These are phyloP conservation scores for Notothenia coriiceps DNA, from an alignment of 2,113 vertebrate genomes.

Conservation along the genomic window DNA sequence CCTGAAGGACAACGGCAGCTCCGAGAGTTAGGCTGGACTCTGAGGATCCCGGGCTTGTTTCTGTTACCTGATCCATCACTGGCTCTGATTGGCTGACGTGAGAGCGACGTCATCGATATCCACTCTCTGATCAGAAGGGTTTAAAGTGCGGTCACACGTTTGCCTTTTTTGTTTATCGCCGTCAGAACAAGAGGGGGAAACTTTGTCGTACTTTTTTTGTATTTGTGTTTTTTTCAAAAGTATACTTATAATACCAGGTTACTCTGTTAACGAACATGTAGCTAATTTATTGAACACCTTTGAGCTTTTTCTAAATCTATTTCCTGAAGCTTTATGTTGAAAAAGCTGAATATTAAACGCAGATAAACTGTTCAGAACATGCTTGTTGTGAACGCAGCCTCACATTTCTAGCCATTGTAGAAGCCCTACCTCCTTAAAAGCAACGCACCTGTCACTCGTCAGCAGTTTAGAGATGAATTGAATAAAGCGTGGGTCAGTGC, in stretches of 20 bases:
- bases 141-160: slow-evolving; percentile 25
- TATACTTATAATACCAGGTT: background rate
- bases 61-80: background rate
- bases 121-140: slow-evolving; percentile 4
- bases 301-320: background rate
- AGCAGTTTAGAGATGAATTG: background rate
- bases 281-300: background rate
- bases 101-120: background rate
- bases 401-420: slow-evolving; percentile 14
- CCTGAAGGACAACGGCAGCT: slow-evolving; percentile 34
- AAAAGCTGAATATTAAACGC: background rate
- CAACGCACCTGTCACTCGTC: background rate
- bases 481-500: no score
- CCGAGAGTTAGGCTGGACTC: slow-evolving; percentile 69
- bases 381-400: slow-evolving; percentile 13
- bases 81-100: slow-evolving; percentile 4
- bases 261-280: background rate
- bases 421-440: background rate
- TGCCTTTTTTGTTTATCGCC: slow-evolving; percentile 20
- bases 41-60: slow-evolving; percentile 18
- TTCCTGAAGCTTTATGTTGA: background rate
- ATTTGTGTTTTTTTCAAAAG: slow-evolving; percentile 11
- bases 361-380: background rate
- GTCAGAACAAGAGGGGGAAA: slow-evolving; percentile 26
- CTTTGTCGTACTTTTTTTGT: slow-evolving; percentile 13